Conservation (phyloP, 2,797 vertebrate genomes). For the Crax fasciolata region DNA sequence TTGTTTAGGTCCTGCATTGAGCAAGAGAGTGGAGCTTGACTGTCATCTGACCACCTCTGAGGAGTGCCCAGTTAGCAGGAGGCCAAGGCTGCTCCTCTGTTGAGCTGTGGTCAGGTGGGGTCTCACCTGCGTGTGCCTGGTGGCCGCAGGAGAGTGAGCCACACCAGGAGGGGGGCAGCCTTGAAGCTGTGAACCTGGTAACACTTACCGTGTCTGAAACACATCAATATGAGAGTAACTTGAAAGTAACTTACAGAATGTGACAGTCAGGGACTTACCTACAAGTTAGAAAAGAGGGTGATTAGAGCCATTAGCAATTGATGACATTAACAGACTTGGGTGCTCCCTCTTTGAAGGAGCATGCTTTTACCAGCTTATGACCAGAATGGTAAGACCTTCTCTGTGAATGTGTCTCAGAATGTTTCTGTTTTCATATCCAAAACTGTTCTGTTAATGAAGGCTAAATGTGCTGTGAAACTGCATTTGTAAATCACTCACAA, state of each 20-base stretch:
- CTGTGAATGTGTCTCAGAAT: neutral
- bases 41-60: no score
- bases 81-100: neutral
- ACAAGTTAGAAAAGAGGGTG: accelerated
- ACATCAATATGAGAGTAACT: neutral
- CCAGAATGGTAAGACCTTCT: neutral
- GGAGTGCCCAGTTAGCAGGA: neutral
- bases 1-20: accelerated
- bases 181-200: neutral
- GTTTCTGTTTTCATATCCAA: neutral
- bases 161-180: no score
- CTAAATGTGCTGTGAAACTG: neutral
- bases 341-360: neutral
- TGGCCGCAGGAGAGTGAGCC: no score
- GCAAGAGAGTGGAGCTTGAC: neutral
- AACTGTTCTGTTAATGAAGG: accelerated
- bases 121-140: neutral
- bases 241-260: no score
- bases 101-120: neutral
- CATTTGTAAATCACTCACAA: neutral
- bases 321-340: neutral
- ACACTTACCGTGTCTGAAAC: neutral
- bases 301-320: neutral
- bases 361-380: neutral
- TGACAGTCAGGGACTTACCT: accelerated